Evolutionary conservation across 2,113 vertebrate genomes (phyloP).

Genomic region (Stegostoma tigrinum): DNA sequence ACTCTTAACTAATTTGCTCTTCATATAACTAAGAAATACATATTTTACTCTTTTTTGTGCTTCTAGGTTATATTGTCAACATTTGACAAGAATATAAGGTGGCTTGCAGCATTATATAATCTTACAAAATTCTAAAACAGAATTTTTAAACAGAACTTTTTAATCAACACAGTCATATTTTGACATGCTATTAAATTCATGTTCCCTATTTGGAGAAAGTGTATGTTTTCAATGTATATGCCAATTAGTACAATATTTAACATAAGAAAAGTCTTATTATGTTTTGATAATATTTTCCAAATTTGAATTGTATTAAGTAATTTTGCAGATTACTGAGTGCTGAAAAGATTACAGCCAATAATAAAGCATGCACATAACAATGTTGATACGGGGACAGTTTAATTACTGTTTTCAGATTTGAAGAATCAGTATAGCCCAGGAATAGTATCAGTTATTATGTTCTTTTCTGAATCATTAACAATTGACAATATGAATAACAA

Average conservation of each 20-base stretch:
- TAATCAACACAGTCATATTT: background rate
- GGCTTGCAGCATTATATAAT: background rate
- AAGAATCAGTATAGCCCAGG: background rate
- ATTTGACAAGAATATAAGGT: background rate
- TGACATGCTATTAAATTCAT: background rate
- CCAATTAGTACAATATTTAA: background rate
- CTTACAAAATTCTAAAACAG: background rate
- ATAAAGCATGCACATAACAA: background rate
- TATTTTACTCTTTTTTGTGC: background rate
- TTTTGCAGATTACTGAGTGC: background rate
- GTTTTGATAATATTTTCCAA: background rate
- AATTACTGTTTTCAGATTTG: slow-evolving; percentile 25
- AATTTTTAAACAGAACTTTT: background rate
- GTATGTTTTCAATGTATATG: background rate
- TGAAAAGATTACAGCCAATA: background rate
- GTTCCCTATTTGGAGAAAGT: background rate
- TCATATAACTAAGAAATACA: background rate
- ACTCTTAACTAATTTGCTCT: background rate
- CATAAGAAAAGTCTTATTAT: background rate
- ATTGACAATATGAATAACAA: background rate
- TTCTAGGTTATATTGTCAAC: background rate
- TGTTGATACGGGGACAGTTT: background rate
- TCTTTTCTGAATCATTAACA: slow-evolving; percentile 4
- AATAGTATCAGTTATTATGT: slow-evolving; percentile 6
- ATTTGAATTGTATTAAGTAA: background rate